Conservation (phyloP, 2,888 invertebrate species). For the Drosophila lacicola region DNA sequence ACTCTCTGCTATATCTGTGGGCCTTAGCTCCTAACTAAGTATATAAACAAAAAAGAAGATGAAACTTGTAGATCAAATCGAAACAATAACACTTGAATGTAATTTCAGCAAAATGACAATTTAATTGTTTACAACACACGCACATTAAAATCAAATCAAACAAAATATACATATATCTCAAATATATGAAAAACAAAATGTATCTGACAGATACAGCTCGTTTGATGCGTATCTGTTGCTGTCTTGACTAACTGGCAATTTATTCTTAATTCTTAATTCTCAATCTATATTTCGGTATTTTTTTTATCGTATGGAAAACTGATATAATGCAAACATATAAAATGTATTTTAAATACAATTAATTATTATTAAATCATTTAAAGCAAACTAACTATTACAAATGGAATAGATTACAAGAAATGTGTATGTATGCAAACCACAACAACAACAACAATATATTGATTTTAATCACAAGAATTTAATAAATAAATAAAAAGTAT, state of each 20-base stretch:
- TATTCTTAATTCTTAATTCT: slow-evolving; percentile 14
- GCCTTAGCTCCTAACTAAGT: slow-evolving; percentile 25
- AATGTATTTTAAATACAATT: slow-evolving; percentile 71
- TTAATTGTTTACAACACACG: slow-evolving; percentile 65
- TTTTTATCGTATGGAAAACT: slow-evolving; percentile 21
- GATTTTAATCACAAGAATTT: too few relatives aligned
- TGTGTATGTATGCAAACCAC: slow-evolving; percentile 43
- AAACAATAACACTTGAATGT: slow-evolving; percentile 37
- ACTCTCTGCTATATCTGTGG: slow-evolving; percentile 34
- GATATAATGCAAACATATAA: slow-evolving; percentile 59
- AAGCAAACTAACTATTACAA: slow-evolving; percentile 77
- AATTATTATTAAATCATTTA: slow-evolving; percentile 63
- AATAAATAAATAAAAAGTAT: too few relatives aligned
- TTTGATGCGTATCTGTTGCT: slow-evolving; percentile 14
- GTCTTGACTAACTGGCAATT: slow-evolving; percentile 13
- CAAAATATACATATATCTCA: slow-evolving; percentile 4
- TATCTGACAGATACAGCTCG: slow-evolving; percentile 20
- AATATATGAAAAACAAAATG: slow-evolving; percentile 3
- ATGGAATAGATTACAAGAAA: slow-evolving; percentile 64
- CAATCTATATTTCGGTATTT: slow-evolving; percentile 1
- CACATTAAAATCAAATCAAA: slow-evolving; percentile 35
- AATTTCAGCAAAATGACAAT: slow-evolving; percentile 55
- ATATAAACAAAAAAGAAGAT: slow-evolving; percentile 14
- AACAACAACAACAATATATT: slow-evolving; percentile 38
- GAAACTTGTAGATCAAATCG: slow-evolving; percentile 42